phyloP scores from a whole-genome alignment of 1,140 invertebrate genomes.

The Mesaphorura yosii region DNA sequence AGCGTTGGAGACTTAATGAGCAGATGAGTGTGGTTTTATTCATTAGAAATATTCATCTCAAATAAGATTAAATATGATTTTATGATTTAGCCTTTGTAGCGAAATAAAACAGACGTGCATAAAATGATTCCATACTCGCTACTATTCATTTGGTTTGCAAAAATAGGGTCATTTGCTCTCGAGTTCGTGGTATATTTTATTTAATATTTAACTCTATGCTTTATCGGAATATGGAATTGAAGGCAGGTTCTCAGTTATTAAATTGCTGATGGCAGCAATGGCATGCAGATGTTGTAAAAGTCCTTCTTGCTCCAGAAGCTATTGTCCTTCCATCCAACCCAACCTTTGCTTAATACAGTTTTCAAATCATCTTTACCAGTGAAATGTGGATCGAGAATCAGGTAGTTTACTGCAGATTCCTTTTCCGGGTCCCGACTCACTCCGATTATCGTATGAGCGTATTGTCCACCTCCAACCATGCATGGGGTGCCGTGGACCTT shows the following conservation, averaged over 20 bases:
- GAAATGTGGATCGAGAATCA: slow-evolving; percentile 97
- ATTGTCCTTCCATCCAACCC: slow-evolving; percentile 85
- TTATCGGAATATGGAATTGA: background rate
- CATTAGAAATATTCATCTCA: no score
- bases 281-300: slow-evolving; percentile 92
- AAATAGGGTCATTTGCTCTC: no score
- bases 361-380: slow-evolving; percentile 66
- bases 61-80: no score
- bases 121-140: no score
- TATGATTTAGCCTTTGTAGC: no score
- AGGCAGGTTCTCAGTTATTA: slow-evolving; percentile 5
- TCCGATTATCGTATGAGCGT: slow-evolving; percentile 96
- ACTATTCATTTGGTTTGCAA: no score
- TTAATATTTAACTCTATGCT: background rate
- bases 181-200: no score
- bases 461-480: slow-evolving; percentile 96
- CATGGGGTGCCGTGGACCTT: slow-evolving; percentile 84
- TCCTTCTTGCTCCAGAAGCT: slow-evolving; percentile 85
- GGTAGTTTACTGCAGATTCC: slow-evolving; percentile 63
- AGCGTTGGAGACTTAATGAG: no score
- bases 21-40: no score
- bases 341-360: slow-evolving; percentile 64
- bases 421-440: slow-evolving; percentile 70
- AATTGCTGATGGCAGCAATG: slow-evolving; percentile 39
- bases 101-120: no score